phyloP scores from a whole-genome alignment of 2,888 invertebrate species.

The Fragum fragum region DNA sequence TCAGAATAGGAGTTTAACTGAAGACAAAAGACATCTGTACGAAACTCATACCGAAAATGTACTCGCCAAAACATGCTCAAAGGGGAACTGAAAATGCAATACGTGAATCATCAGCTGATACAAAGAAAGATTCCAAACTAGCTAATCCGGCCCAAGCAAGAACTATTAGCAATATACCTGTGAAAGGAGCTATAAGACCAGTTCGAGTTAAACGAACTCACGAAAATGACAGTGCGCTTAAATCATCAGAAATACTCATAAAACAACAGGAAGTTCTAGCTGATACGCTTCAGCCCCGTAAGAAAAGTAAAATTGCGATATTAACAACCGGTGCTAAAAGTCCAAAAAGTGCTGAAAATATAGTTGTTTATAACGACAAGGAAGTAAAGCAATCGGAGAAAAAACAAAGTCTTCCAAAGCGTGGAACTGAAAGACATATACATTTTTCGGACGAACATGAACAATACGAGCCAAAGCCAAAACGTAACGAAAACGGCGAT shows the following conservation, averaged over 20 bases:
- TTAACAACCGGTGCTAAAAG: conserved; percentile 15
- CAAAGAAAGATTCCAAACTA: background rate
- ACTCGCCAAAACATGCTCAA: background rate
- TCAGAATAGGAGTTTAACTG: background rate
- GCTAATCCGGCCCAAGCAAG: background rate
- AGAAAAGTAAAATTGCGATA: conserved; percentile 18
- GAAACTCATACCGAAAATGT: background rate
- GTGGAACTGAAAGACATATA: conserved; percentile 11
- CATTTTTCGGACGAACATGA: conserved; percentile 29
- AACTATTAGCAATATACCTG: background rate
- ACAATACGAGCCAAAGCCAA: background rate
- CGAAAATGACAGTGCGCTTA: background rate
- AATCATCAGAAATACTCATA: background rate
- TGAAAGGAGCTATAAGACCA: background rate
- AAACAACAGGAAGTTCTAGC: background rate
- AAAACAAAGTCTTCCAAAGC: background rate
- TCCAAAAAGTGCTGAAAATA: background rate
- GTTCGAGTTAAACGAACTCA: conserved; percentile 9
- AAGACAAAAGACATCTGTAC: background rate
- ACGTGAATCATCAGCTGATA: background rate
- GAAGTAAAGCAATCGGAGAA: background rate
- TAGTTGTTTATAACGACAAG: background rate
- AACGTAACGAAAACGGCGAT: background rate
- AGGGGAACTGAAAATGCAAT: background rate
- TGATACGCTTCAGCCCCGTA: background rate